phyloP scores from a whole-genome alignment of 2,113 vertebrate genomes.

The Ictalurus punctatus region DNA sequence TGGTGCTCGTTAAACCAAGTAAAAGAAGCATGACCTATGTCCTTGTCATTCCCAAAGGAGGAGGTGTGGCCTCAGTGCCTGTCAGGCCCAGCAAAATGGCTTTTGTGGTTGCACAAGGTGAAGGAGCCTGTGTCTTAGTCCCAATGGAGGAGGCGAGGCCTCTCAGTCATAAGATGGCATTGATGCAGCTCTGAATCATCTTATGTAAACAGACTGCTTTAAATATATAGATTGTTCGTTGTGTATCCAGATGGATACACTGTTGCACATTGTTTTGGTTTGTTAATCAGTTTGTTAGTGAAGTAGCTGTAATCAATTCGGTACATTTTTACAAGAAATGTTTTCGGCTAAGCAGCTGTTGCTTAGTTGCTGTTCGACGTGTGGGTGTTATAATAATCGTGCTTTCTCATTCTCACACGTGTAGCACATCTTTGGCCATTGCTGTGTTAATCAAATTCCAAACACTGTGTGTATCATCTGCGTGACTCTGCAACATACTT shows the following conservation, averaged over 20 bases:
- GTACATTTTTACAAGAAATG: background rate
- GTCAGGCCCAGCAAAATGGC: background rate
- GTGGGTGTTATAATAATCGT: background rate
- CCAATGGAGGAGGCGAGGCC: background rate
- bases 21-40: background rate
- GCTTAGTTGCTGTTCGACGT: background rate
- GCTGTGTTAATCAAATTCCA: background rate
- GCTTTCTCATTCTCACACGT: background rate
- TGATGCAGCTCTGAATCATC: background rate
- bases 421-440: background rate
- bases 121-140: background rate
- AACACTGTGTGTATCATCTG: background rate
- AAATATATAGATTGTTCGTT: background rate
- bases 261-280: background rate
- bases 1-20: background rate
- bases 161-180: background rate
- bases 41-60: background rate
- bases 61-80: no score
- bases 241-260: background rate
- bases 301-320: background rate
- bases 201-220: background rate
- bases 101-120: background rate
- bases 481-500: background rate
- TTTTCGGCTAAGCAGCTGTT: background rate
- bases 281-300: background rate